Conservation (phyloP, 2,797 vertebrate species). For the Pitangus sulphuratus region DNA sequence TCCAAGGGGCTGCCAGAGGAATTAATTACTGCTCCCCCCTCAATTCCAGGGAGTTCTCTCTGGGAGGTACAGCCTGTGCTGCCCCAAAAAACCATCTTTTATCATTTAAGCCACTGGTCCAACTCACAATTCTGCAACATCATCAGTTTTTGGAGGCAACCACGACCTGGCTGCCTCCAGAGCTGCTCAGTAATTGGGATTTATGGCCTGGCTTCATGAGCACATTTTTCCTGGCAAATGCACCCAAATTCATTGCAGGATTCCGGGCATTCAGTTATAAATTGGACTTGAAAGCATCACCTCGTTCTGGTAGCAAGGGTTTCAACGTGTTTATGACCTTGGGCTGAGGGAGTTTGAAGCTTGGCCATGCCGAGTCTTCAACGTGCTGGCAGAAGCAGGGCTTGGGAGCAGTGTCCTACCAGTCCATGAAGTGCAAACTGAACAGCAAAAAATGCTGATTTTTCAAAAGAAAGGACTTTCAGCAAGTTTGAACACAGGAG, state of each 20-base stretch:
- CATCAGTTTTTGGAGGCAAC: neutral
- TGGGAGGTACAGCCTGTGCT: neutral
- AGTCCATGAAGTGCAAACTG: neutral
- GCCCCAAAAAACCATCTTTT: neutral
- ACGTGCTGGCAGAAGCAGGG: fast-evolving
- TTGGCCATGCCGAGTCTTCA: neutral
- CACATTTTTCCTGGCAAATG: neutral
- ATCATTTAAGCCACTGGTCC: neutral
- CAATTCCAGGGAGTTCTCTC: neutral
- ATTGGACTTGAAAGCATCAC: neutral
- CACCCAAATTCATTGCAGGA: neutral
- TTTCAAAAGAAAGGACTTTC: neutral
- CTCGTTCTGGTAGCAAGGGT: neutral
- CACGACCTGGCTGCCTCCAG: neutral
- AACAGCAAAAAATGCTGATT: fast-evolving
- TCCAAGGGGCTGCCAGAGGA: neutral
- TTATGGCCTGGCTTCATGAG: neutral
- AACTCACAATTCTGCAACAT: neutral
- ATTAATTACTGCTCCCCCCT: neutral
- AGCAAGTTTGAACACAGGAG: neutral
- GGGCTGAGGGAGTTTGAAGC: neutral
- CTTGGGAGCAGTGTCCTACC: neutral
- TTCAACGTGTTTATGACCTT: neutral
- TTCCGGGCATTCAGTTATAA: neutral
- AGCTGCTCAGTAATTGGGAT: neutral